Base-by-base conservation (phyloP, 64 coral and sea anemone species). In the Acropora yongei region DNA sequence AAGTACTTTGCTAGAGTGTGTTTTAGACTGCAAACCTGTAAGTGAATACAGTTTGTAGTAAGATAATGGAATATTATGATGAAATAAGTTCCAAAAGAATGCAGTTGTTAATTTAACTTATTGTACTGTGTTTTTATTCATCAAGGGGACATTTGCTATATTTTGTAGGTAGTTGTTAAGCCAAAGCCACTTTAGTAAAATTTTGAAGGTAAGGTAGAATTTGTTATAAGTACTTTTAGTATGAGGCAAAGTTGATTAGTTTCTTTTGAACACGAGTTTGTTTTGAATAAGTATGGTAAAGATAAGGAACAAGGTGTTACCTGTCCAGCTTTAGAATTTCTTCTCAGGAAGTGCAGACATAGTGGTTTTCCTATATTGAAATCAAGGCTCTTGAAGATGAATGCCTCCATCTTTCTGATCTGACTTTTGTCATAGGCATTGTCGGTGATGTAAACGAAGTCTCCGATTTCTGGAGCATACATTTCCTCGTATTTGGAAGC, bases 401-500 rank as follows among this genome's bases (percentile, higher is more conserved):
- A 45, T 60, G 88, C 91, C 72, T 99, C 97, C 88, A 93, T 99
- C 41, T 80, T 86, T 13, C 94, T 81, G 41, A 99, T 99, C 50
- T 91, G 72, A 46, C 39, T 45, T 79, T 94, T 96, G 5, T 72
- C 93, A 80, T 93, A 99, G 41, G 97, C 53, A 74, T 99, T 90
- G 50, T 99, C 97, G 86, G 97, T 99, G 51, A 99, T 99, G 78
- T 89, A 96, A 44, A 99, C 97, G 82, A 99, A 99, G 85, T 99
- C 97, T n/a, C 84, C 79, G 89, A 99, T 96, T 77, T 96, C 94
- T 12, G 97, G 97, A 12, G 94, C 94, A 86, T 96, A 99, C 97
- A 99, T 99, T 53, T 99, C 97, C 80, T 99, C 97, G 72, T 99
- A 99, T 47, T 99, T 99, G 41, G 88, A 99, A 41, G 97, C 97